Base-by-base conservation (phyloP, 2,888 invertebrate genomes). In the Ptychoptera contaminata region DNA sequence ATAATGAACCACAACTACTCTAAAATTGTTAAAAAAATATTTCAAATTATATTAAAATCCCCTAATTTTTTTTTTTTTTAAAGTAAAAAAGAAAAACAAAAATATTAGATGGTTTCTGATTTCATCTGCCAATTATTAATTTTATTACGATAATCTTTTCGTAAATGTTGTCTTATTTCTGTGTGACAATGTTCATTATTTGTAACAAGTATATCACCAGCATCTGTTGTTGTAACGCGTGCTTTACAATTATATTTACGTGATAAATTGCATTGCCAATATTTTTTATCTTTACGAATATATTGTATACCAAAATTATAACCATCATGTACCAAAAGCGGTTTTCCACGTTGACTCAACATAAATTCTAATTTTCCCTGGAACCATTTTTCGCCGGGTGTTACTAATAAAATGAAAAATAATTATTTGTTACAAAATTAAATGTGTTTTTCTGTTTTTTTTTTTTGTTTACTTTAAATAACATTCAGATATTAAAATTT, bases 171-270 rank as follows among this genome's bases (percentile, higher is more conserved):
- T 0, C 66, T 58, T 40, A 66, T 66, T 51, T 66, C 66, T 6
- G 63, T 61, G 49, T 71, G 72, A 39, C 60, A 65, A 47, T 71
- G 72, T 41, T 67, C 61, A 41, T 69, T 60, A 48, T 64, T 67
- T 3, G 65, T 59, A 2, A 63, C 62, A 36, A 63, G 61, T 10
- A 68, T 63, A 44, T 59, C 59, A 11, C 61, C 62, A 2, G 62
- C 59, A 16, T 61, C 61, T 10, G 63, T 63, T 23, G 64, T 63
- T 8, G 61, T 65, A 9, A 70, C 67, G 3, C 67, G 61, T 2
- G 69, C 68, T 48, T 64, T 68, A 51, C 69, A 70, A 45, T 60
- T 66, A 46, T 63, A 66, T 49, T 66, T 66, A 12, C 66, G 60
- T 30, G 66, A 66, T 42, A 66, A 54, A 56, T 66, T 66, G 49